These are phyloP conservation scores for Oppia nitens DNA, from an alignment of 1,140 invertebrate species.

Conservation along the genomic window DNA sequence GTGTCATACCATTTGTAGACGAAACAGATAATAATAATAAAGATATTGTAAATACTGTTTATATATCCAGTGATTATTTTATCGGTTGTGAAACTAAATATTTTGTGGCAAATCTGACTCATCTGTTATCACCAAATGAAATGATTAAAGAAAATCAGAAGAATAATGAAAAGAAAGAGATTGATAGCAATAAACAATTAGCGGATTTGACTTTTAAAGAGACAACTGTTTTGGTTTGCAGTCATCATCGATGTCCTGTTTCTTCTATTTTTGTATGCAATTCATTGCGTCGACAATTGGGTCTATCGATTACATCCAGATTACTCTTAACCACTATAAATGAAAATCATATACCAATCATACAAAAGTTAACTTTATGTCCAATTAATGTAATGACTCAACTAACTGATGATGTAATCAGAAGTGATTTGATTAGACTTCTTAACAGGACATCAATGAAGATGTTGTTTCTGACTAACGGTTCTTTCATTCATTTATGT, in stretches of 20 bases:
- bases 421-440: background rate
- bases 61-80: background rate
- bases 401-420: background rate
- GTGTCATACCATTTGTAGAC: background rate
- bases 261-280: background rate
- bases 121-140: slow-evolving; percentile 5
- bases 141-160: slow-evolving; percentile 21
- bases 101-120: too few species aligned
- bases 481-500: background rate
- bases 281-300: slow-evolving; percentile 1
- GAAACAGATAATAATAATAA: background rate
- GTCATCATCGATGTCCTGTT: background rate
- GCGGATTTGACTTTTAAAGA: background rate
- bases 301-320: background rate
- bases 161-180: slow-evolving; percentile 15
- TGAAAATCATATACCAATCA: background rate
- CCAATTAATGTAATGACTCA: background rate
- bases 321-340: background rate
- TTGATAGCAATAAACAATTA: background rate
- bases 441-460: background rate
- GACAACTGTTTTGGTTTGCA: background rate
- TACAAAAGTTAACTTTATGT: background rate
- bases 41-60: background rate
- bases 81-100: background rate
- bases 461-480: background rate